These are phyloP conservation scores for Aphodius granarius DNA, from an alignment of 2,888 invertebrate genomes.

Conservation along the genomic window DNA sequence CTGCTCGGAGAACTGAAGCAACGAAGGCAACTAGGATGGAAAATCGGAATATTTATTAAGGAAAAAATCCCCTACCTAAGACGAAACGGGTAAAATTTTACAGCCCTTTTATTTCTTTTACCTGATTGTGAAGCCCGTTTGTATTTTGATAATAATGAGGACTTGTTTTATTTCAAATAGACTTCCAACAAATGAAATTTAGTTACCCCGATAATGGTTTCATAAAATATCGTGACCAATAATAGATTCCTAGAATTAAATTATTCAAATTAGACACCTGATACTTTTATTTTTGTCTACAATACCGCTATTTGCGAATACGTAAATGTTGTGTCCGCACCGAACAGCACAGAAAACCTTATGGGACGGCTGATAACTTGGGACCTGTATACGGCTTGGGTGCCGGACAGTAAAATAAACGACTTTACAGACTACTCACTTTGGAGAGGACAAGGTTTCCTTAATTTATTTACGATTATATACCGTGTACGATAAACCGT, in stretches of 20 bases:
- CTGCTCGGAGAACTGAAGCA: constrained; percentile 36
- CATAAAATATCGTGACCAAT: background rate
- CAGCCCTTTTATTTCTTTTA: constrained; percentile 38
- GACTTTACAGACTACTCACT: background rate
- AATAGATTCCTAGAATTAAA: background rate
- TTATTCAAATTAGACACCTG: background rate
- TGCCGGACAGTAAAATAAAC: background rate
- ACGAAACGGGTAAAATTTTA: constrained; percentile 27
- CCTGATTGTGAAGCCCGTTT: constrained; percentile 34
- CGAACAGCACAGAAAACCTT: background rate
- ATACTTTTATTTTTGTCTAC: background rate
- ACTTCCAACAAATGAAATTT: no score
- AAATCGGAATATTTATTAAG: constrained; percentile 44
- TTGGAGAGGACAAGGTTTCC: background rate
- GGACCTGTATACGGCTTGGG: background rate
- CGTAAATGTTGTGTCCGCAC: background rate
- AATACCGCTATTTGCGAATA: background rate
- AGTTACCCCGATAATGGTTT: no score
- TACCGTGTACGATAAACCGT: background rate
- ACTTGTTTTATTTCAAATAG: background rate
- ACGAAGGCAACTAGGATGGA: constrained; percentile 42
- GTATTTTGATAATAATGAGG: background rate
- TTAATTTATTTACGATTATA: background rate
- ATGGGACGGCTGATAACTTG: background rate
- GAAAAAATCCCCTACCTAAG: background rate